Conservation (phyloP, 2,888 invertebrate species). For the Scaptomyza polygonia region DNA sequence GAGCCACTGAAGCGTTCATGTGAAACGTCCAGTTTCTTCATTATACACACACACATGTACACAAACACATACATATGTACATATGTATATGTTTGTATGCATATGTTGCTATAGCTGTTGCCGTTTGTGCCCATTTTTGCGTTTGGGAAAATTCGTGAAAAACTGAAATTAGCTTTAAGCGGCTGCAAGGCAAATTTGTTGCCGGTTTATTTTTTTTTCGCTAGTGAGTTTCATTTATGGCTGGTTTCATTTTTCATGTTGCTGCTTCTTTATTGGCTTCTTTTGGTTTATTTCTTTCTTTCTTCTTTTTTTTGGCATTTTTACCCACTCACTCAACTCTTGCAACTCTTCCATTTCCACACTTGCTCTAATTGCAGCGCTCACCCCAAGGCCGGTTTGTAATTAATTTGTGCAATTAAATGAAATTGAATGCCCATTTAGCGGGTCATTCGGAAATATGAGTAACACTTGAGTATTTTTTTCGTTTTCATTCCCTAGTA, state of each 20-base stretch:
- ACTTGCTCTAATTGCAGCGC: conserved; percentile 37
- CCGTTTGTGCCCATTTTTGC: conserved; percentile 60
- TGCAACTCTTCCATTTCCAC: conserved; percentile 27
- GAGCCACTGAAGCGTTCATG: conserved; percentile 82
- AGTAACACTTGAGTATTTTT: background rate
- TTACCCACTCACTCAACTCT: conserved; percentile 10
- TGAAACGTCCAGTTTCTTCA: conserved; percentile 81
- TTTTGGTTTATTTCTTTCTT: background rate
- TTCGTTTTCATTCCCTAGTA: no score
- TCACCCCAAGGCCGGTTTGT: conserved; percentile 54
- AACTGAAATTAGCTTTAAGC: conserved; percentile 69
- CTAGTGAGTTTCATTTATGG: conserved; percentile 43
- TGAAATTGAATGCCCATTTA: conserved; percentile 72
- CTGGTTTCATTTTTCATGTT: conserved; percentile 46
- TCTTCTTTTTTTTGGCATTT: no score
- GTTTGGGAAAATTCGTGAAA: conserved; percentile 66
- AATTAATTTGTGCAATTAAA: conserved; percentile 73
- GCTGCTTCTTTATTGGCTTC: conserved; percentile 18
- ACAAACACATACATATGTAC: background rate
- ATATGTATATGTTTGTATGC: conserved; percentile 1
- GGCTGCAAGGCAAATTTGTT: conserved; percentile 54
- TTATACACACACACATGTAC: conserved; percentile 22
- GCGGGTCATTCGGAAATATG: conserved; percentile 47
- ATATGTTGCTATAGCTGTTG: conserved; percentile 36
- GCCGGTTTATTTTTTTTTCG: conserved; percentile 55